Evolutionary conservation across 2,113 vertebrate species (phyloP).

Genomic region (Mustela nigripes): DNA sequence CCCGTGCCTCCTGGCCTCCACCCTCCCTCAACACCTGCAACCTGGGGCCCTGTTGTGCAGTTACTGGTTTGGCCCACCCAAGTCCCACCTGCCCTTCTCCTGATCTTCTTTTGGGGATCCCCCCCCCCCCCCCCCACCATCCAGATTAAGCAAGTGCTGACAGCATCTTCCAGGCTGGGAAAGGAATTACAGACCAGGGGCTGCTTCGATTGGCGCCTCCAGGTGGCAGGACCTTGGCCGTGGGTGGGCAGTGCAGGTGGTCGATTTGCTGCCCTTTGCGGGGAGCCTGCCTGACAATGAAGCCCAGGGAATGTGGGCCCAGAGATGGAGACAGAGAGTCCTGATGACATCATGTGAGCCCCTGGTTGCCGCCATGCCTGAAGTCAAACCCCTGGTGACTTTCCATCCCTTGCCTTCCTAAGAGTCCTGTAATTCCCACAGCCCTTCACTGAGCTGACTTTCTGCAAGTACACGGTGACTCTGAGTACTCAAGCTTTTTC

Average conservation of each 20-base stretch:
- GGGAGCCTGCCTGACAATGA: background rate
- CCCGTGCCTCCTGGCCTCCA: accelerated
- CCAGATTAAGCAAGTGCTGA: accelerated
- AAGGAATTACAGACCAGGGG: background rate
- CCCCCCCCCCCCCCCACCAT: no score
- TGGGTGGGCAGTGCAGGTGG: background rate
- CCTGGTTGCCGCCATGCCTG: background rate
- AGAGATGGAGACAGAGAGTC: background rate
- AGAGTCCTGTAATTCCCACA: background rate
- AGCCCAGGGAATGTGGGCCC: background rate
- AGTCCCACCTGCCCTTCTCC: background rate
- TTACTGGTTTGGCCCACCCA: no score
- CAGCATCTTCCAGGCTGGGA: background rate
- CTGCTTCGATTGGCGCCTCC: background rate
- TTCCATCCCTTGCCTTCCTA: background rate
- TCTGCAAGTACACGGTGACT: background rate
- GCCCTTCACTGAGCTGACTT: background rate
- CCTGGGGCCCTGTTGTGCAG: background rate
- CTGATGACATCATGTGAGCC: background rate
- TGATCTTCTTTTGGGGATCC: background rate
- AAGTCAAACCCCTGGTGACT: background rate
- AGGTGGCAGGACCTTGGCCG: background rate
- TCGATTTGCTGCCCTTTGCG: background rate
- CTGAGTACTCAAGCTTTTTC: background rate
- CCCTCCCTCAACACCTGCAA: background rate